A percentile compares a stretch with the other conserved stretches of the same genome.
phyloP scores from a whole-genome alignment of 2,888 invertebrate species.

The Furcula furcula region DNA sequence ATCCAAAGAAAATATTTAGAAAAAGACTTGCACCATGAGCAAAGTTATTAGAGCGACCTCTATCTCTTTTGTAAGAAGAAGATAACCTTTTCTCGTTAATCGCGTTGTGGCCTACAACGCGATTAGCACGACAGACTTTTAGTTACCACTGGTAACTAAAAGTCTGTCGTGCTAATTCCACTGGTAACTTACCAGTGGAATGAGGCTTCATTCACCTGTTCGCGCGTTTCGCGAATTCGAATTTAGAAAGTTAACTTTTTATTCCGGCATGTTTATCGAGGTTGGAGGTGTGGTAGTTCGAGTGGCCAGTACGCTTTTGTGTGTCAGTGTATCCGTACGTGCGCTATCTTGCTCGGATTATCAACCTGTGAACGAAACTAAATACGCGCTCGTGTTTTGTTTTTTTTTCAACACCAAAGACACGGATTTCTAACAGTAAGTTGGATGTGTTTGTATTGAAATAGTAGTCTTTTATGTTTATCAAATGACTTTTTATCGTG shows the following conservation, averaged over 20 bases:
- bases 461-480: background rate
- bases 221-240: slow-evolving; percentile 56
- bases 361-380: slow-evolving; percentile 22
- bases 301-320: slow-evolving; percentile 59
- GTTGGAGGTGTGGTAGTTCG: slow-evolving; percentile 40
- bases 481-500: slow-evolving; percentile 9
- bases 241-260: slow-evolving; percentile 77
- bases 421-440: slow-evolving; percentile 28
- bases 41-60: too few species aligned
- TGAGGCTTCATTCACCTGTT: slow-evolving; percentile 33
- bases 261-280: slow-evolving; percentile 62
- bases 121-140: too few species aligned
- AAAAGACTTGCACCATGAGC: too few species aligned
- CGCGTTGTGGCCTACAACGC: too few species aligned
- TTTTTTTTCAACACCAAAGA: slow-evolving; percentile 19
- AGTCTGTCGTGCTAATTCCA: too few species aligned
- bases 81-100: too few species aligned
- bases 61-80: too few species aligned
- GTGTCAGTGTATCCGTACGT: slow-evolving; percentile 57
- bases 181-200: too few species aligned
- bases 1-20: too few species aligned
- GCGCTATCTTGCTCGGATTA: slow-evolving; percentile 15
- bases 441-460: slow-evolving; percentile 3
- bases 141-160: too few species aligned
- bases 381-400: slow-evolving; percentile 22